Evolutionary conservation across 1,140 invertebrate genomes (phyloP).

Genomic region (Sycobia sp.): DNA sequence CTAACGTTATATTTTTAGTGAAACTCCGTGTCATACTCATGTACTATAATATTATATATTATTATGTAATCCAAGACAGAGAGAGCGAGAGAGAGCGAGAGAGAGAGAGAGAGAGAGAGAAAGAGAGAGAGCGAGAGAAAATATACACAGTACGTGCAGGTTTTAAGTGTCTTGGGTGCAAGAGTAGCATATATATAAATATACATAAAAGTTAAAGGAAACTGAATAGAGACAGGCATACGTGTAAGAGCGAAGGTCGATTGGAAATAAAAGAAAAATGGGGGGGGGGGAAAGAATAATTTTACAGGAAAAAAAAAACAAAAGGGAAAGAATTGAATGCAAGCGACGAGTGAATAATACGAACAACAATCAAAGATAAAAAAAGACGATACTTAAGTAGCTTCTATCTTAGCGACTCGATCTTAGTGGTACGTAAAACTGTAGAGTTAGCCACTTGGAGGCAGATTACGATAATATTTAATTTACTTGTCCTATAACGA

Average conservation of each 20-base stretch:
- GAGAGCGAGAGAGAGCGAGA: no score
- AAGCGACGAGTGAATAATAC: constrained; percentile 19
- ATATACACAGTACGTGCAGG: constrained; percentile 21
- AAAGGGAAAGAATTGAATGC: neutral
- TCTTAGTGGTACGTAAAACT: constrained; percentile 24
- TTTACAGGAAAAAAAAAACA: constrained; percentile 8
- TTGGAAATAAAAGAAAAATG: neutral
- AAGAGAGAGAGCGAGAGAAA: constrained; percentile 7
- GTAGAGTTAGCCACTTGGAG: constrained; percentile 26
- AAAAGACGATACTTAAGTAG: constrained; percentile 32
- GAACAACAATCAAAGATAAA: constrained; percentile 35
- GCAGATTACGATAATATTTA: constrained; percentile 30
- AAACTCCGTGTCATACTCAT: constrained; percentile 59
- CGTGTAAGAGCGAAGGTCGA: constrained; percentile 5
- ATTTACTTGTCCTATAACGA: constrained; percentile 27
- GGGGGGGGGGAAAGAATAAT: no score
- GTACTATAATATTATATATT: constrained; percentile 38
- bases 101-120: no score
- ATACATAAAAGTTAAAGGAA: constrained; percentile 12
- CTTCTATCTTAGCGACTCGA: constrained; percentile 29
- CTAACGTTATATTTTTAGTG: constrained; percentile 59
- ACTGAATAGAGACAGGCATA: constrained; percentile 10
- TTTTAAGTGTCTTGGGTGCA: constrained; percentile 25
- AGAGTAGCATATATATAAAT: constrained; percentile 26
- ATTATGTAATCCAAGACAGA: constrained; percentile 30